phyloP scores from a whole-genome alignment of 2,113 vertebrate species.

The Anguilla japonica region DNA sequence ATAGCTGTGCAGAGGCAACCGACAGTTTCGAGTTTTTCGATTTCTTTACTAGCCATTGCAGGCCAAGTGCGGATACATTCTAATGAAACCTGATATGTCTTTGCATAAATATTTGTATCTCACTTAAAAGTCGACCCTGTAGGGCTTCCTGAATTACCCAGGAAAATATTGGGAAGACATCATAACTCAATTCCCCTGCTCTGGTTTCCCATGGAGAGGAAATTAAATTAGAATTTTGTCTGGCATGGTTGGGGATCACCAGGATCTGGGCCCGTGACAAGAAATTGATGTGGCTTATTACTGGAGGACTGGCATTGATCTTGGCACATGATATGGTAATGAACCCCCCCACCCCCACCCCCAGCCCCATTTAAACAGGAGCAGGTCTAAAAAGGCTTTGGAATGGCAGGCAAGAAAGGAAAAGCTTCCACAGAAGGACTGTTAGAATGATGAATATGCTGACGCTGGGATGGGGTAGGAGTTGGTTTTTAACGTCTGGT shows the following conservation, averaged over 20 bases:
- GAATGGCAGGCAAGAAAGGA: background rate
- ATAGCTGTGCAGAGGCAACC: conserved; percentile 63
- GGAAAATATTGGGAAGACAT: conserved; percentile 63
- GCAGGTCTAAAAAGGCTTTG: background rate
- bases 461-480: background rate
- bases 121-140: conserved; percentile 48
- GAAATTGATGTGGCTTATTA: conserved; percentile 64
- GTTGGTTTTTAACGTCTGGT: background rate
- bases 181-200: conserved; percentile 61
- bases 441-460: background rate
- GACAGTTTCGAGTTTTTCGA: conserved; percentile 51
- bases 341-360: conserved; percentile 33
- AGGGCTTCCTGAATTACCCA: conserved; percentile 52
- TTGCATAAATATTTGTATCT: conserved; percentile 66
- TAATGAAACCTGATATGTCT: conserved; percentile 61
- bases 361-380: conserved; percentile 7
- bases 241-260: conserved; percentile 48
- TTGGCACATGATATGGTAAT: conserved; percentile 61
- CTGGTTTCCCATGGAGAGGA: conserved; percentile 54
- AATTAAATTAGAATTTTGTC: conserved; percentile 65
- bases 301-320: conserved; percentile 58
- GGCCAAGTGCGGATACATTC: conserved; percentile 62
- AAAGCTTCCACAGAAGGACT: background rate
- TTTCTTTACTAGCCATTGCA: conserved; percentile 35
- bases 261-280: conserved; percentile 56